Base-by-base conservation (phyloP, 2,797 vertebrate genomes). In the Sphenopsis melanotis region DNA sequence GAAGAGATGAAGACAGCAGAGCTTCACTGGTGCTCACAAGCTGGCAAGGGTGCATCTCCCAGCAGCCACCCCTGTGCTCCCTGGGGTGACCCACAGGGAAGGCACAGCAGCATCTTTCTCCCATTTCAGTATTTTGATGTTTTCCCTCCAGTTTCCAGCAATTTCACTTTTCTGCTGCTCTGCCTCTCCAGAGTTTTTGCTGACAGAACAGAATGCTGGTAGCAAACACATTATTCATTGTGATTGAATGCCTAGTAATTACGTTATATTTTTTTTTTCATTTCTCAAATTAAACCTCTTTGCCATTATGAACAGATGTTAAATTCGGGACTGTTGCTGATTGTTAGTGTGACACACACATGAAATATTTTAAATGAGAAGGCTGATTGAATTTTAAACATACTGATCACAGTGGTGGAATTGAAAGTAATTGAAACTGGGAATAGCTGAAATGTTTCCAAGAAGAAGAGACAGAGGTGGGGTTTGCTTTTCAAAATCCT, bases 371-470 rank as follows among this genome's bases (percentile, higher is more conserved):
- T 87, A 96, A 97, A 95, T 69, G 55, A 96, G 96, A 95, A 96
- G 95, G 75, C 89, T 97, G 97, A 96, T 90, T 97, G 97, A 97
- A 96, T 97, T 97, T 97, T 97, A 97, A 97, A 96, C 95, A 95
- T 66, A 93, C 86, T 93, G 93, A 97, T 98, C 94, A 90, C 90
- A 90, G 60, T 59, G 79, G 85, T 89, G 92, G 95, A 92, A 94
- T 66, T 39, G 83, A 88, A 95, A 97, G 88, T 96, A 96, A 97
- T 92, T 96, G 95, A 86, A 94, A 93, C 23, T 15, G 84, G 87
- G 56, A 93, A 95, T 92, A 96, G 63, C 88, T 93, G 64, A 83
- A 84, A 90, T 59, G 69, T 71, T 95, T 92, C 60, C 86, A 88
- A 82, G 84, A 91, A 81, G 72, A 61, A 26, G 60, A 61, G 74